Evolutionary conservation across 2,888 invertebrate species (phyloP).

Genomic region (Xestia xanthographa): DNA sequence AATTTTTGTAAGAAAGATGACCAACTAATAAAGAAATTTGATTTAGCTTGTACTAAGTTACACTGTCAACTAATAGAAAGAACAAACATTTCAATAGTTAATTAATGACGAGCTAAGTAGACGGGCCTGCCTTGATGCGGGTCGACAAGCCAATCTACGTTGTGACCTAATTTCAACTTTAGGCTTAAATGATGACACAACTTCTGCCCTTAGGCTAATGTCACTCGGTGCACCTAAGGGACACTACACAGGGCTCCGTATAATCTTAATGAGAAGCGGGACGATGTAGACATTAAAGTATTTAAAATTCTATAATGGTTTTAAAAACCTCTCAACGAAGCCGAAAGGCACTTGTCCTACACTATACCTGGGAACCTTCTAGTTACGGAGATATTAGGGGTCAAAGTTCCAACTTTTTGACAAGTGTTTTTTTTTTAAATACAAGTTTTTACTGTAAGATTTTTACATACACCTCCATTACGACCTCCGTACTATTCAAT

Average conservation of each 20-base stretch:
- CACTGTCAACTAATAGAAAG: neutral
- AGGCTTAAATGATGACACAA: slow-evolving; percentile 51
- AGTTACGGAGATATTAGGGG: too few species aligned
- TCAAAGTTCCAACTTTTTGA: too few species aligned
- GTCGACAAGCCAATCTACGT: slow-evolving; percentile 53
- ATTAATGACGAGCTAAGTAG: slow-evolving; percentile 39
- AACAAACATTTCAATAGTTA: slow-evolving; percentile 36
- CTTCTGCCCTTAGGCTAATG: slow-evolving; percentile 54
- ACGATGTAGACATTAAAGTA: slow-evolving; percentile 9
- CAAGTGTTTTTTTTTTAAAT: too few species aligned
- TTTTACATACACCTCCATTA: too few species aligned
- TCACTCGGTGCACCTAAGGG: slow-evolving; percentile 40
- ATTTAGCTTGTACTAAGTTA: neutral
- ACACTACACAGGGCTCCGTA: slow-evolving; percentile 21
- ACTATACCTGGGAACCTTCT: too few species aligned
- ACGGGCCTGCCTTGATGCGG: slow-evolving; percentile 24
- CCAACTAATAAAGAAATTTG: neutral
- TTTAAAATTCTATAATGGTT: slow-evolving; percentile 8
- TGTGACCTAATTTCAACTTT: slow-evolving; percentile 57
- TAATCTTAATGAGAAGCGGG: slow-evolving; percentile 38
- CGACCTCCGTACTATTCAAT: too few species aligned
- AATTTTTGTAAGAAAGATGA: neutral
- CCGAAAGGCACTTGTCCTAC: too few species aligned
- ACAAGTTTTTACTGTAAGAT: too few species aligned
- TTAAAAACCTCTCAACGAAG: too few species aligned